Evolutionary conservation across 2,113 vertebrate genomes (phyloP), one percentile per base, ranked within the genome.

Genomic region (Festucalex cinctus): DNA sequence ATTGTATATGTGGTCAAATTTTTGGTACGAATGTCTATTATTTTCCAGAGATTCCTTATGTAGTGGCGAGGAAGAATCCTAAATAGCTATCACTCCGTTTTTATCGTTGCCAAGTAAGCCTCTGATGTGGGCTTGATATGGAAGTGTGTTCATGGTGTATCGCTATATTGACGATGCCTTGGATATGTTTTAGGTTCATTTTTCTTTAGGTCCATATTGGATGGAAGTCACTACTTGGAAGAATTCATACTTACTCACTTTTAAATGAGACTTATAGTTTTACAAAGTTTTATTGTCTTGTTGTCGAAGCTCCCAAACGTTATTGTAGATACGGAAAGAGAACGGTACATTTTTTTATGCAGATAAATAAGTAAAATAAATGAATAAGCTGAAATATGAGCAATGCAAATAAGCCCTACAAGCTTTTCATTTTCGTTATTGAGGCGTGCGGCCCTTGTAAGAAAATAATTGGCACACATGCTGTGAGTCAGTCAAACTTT

Each of bases 141-240:
- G 28, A 80, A 63, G 57, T 44, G 63, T 71, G 75, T 88, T 87
- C 81, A 79, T 74, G 83, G 84, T 57, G 77, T 89, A 85, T 83
- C n/a, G n/a, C 68, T 86, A 76, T 86, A 83, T 76, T 73, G 80
- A 73, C 44, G 75, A 88, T 65, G 74, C 80, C 78, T 83, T 84
- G 83, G 78, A 86, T 86, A 78, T 66, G 66, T 68, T 70, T 74
- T 69, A 77, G 76, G 51, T 75, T 64, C 70, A 67, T 69, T 80
- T 82, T 73, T 79, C 62, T 85, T 88, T 88, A 89, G 87, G 87
- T 91, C 90, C 90, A 91, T 90, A 90, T 91, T 89, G 90, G 90
- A 91, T 90, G 81, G 68, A 87, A 85, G 81, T 83, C 76, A 79
- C 82, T 88, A 77, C 82, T 82, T 88, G 75, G 74, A 71, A 81